phyloP scores from a whole-genome alignment of 2,888 invertebrate genomes.

The Agapetus fuscipes region DNA sequence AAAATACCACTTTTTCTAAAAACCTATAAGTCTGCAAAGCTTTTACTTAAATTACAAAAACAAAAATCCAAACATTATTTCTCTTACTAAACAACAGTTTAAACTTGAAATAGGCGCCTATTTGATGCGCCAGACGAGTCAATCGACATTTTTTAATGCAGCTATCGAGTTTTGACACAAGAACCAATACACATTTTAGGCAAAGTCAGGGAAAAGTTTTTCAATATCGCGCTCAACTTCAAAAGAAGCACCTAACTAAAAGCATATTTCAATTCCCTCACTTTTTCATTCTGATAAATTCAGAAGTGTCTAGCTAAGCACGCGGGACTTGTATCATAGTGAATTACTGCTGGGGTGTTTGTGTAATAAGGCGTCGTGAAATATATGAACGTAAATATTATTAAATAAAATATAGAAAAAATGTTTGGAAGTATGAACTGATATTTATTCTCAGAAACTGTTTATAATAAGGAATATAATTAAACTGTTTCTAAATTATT shows the following conservation, averaged over 20 bases:
- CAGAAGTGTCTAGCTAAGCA: constrained; percentile 3
- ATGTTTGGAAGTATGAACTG: too few species aligned
- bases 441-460: too few species aligned
- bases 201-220: constrained; percentile 17
- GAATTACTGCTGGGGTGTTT: too few species aligned
- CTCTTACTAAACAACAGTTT: too few species aligned
- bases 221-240: constrained; percentile 20
- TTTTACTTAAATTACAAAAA: neutral
- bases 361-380: too few species aligned
- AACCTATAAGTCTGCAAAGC: neutral
- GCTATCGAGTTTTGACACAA: constrained; percentile 2
- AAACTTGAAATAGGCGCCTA: too few species aligned
- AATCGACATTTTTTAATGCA: constrained; percentile 10
- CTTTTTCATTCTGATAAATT: constrained; percentile 6
- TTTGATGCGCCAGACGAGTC: constrained; percentile 2
- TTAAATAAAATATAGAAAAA: too few species aligned
- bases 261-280: constrained; percentile 17
- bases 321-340: neutral
- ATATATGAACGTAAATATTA: too few species aligned
- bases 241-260: constrained; percentile 15
- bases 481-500: too few species aligned
- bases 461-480: too few species aligned
- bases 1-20: neutral
- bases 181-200: constrained; percentile 8
- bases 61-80: too few species aligned